Percentiles rank a stretch among this genome's conserved stretches.
phyloP scores from a whole-genome alignment of 2,797 vertebrate genomes.

The Myiotriccus ornatus region DNA sequence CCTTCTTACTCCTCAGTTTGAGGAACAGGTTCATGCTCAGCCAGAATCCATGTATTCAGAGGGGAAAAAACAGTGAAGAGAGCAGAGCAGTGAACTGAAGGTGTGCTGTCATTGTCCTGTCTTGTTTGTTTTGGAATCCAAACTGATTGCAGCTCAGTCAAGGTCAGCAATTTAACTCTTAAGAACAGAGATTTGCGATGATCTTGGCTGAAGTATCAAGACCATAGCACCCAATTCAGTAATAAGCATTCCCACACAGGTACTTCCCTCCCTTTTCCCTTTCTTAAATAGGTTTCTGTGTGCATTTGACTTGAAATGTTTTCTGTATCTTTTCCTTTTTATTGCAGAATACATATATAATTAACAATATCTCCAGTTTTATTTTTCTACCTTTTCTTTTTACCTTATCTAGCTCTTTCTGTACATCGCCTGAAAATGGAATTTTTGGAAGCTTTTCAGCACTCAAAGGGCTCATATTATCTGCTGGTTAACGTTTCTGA shows the following conservation, averaged over 20 bases:
- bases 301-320: background rate
- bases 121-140: background rate
- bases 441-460: constrained; percentile 12
- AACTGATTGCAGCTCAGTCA: background rate
- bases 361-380: background rate
- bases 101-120: background rate
- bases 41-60: background rate
- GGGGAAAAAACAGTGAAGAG: background rate
- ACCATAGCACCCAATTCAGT: background rate
- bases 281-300: background rate
- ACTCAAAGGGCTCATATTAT: background rate
- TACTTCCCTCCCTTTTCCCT: background rate
- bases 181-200: background rate
- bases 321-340: background rate
- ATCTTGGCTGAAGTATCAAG: background rate
- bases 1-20: background rate
- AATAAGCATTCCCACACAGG: background rate
- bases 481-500: background rate
- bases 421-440: background rate
- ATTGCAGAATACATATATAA: background rate
- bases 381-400: background rate
- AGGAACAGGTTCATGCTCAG: background rate
- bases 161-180: background rate
- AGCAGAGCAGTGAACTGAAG: background rate
- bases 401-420: background rate